These are phyloP conservation scores for Mus musculus DNA, from an alignment of 2,113 vertebrate species.

Conservation along the genomic window DNA sequence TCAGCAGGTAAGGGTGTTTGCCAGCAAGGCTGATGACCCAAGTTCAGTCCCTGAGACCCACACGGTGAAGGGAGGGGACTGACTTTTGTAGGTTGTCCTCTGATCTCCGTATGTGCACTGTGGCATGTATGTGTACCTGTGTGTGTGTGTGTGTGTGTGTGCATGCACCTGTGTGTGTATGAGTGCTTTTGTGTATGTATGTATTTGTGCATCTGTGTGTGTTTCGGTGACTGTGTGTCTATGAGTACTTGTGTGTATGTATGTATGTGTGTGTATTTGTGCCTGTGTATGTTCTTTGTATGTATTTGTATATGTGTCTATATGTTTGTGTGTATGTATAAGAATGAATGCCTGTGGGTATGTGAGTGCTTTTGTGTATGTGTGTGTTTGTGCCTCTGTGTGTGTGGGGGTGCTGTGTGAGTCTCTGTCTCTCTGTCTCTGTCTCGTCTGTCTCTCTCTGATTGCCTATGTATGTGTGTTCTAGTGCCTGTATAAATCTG, in stretches of 20 bases:
- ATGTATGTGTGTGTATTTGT: not conserved
- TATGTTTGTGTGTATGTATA: not conserved
- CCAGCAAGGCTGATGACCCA: not conserved
- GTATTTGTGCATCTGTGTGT: not conserved
- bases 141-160: not conserved
- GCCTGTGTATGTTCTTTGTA: not conserved
- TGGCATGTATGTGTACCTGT: not conserved
- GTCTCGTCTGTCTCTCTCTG: no score
- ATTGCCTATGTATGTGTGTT: not conserved
- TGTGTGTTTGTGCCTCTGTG: not conserved
- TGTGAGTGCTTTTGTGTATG: not conserved
- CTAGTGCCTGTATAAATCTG: not conserved
- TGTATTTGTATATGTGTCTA: not conserved
- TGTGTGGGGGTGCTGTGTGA: not conserved
- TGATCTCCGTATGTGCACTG: not conserved
- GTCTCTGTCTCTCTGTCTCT: no score
- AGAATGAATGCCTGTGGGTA: not conserved
- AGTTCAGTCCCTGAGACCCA: not conserved
- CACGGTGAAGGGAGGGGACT: not conserved
- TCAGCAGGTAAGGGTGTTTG: not conserved
- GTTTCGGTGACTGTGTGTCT: not conserved
- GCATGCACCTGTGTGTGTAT: not conserved
- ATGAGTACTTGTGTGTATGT: not conserved
- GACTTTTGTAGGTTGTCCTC: not conserved
- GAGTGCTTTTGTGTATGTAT: not conserved